Percentiles rank a stretch among this genome's conserved stretches.
Evolutionary conservation across 2,888 invertebrate genomes (phyloP).

Genomic region (Platypus cylindrus): DNA sequence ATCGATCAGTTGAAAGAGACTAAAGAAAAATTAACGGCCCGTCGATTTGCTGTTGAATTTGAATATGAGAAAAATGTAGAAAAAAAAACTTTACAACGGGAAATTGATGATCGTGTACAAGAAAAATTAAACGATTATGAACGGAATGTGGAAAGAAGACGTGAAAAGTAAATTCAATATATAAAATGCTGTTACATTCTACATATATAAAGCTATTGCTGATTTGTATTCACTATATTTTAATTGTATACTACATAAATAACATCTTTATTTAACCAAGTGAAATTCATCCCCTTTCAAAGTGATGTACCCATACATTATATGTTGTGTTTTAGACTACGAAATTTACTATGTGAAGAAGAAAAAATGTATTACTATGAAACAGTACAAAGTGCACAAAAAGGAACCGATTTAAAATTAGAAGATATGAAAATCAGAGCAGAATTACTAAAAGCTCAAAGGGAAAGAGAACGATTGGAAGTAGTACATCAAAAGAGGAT

Average conservation of each 20-base stretch:
- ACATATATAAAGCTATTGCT: too few species aligned
- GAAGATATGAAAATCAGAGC: slow-evolving; percentile 39
- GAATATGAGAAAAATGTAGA: slow-evolving; percentile 25
- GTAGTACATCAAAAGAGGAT: slow-evolving; percentile 34
- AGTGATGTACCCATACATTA: too few species aligned
- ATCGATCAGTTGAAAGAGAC: slow-evolving; percentile 6
- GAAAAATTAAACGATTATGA: slow-evolving; percentile 27
- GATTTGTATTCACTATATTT: too few species aligned
- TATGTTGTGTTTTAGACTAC: too few species aligned
- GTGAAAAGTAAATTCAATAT: slow-evolving; percentile 7
- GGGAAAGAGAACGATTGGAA: slow-evolving; percentile 42
- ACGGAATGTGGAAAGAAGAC: slow-evolving; percentile 18
- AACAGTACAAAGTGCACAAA: slow-evolving; percentile 42
- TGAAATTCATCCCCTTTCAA: too few species aligned
- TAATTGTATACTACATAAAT: too few species aligned
- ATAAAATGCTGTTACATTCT: background rate
- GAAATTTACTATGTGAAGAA: slow-evolving; percentile 37
- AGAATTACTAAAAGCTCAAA: slow-evolving; percentile 36
- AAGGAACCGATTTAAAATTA: slow-evolving; percentile 37
- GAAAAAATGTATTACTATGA: slow-evolving; percentile 40
- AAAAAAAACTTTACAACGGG: slow-evolving; percentile 20
- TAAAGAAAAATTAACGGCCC: slow-evolving; percentile 9
- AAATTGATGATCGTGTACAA: slow-evolving; percentile 25
- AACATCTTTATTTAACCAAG: too few species aligned
- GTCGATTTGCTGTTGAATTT: slow-evolving; percentile 16